Conservation (phyloP, 2,113 vertebrate genomes). For the Neodontobutis hainanensis region DNA sequence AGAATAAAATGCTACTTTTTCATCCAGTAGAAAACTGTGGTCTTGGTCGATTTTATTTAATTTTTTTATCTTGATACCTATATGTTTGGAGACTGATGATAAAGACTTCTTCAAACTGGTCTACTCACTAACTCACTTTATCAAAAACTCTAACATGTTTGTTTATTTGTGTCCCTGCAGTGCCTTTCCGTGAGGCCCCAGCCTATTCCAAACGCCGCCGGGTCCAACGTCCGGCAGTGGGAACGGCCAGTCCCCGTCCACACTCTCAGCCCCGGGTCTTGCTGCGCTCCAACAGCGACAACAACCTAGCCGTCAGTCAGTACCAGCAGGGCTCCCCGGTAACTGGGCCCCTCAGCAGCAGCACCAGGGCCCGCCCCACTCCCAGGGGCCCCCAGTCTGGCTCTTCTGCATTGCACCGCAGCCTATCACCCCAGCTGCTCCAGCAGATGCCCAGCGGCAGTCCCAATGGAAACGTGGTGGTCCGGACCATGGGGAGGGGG, state of each 20-base stretch:
- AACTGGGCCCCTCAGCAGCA: slow-evolving; percentile 54
- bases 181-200: slow-evolving; percentile 96
- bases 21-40: too few species aligned
- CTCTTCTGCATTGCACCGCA: slow-evolving; percentile 85
- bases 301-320: slow-evolving; percentile 81
- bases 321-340: slow-evolving; percentile 60
- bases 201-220: slow-evolving; percentile 89
- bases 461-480: slow-evolving; percentile 86
- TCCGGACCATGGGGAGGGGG: slow-evolving; percentile 83
- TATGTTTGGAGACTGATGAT: too few species aligned
- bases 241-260: slow-evolving; percentile 79
- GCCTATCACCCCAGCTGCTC: slow-evolving; percentile 92
- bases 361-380: slow-evolving; percentile 36
- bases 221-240: slow-evolving; percentile 74
- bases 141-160: neutral
- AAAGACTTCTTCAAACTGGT: too few species aligned
- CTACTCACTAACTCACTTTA: too few species aligned
- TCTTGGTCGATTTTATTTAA: too few species aligned
- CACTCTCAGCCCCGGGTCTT: slow-evolving; percentile 86
- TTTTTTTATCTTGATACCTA: too few species aligned
- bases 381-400: slow-evolving; percentile 74
- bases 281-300: slow-evolving; percentile 96
- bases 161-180: slow-evolving; percentile 61
- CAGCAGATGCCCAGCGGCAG: slow-evolving; percentile 87
- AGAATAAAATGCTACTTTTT: too few species aligned